Base-by-base conservation (phyloP, 2,113 vertebrate species). In the Bucco capensis region DNA sequence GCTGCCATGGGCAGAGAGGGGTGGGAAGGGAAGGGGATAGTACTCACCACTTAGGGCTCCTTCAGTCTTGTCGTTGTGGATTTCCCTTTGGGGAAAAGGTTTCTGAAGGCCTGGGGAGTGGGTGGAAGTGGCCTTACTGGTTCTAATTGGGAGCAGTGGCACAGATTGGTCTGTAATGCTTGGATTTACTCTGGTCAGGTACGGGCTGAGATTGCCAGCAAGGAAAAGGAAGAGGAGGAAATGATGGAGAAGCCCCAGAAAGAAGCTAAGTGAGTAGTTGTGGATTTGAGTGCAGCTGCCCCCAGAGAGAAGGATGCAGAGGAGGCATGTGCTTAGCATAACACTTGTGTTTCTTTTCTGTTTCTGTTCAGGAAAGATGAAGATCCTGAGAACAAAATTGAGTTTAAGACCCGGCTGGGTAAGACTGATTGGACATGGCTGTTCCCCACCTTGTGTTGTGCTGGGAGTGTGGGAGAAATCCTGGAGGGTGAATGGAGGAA, bases 311-410 rank as follows among this genome's bases (percentile, higher is more conserved):
- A 76, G 82, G 62, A 60, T 46, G 30, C 56, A 42, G 33, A 46
- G 57, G 71, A 51, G 31, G 8, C 9, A 1, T 9, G 14, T 6
- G 5, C 49, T 56, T 49, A 38, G 25, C 18, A 9, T 71, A 38
- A 56, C 27, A 2, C 30, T 83, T 44, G 22, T 75, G 42, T 62
- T 49, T 84, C 17, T 95, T 94, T 85, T 88, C 69, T 86, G 8
- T 92, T 46, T 86, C 35, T 96, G 61, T 85, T 92, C 88, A 99
- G 99, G 96, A 99, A 99, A 96, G 99, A 99, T 95, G 98, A 99
- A 92, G 99, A 99, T 95, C 99, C 99, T 8, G 99, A 99, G 95
- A 98, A 99, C 95, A 99, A 99, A 97, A 99, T 99, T n/a, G 99
- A 99, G 95, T 99, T 99, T 77, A 99, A 99, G 97, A 99, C 99